Evolutionary conservation across 2,797 vertebrate species (phyloP).

Genomic region (Potorous gilbertii): DNA sequence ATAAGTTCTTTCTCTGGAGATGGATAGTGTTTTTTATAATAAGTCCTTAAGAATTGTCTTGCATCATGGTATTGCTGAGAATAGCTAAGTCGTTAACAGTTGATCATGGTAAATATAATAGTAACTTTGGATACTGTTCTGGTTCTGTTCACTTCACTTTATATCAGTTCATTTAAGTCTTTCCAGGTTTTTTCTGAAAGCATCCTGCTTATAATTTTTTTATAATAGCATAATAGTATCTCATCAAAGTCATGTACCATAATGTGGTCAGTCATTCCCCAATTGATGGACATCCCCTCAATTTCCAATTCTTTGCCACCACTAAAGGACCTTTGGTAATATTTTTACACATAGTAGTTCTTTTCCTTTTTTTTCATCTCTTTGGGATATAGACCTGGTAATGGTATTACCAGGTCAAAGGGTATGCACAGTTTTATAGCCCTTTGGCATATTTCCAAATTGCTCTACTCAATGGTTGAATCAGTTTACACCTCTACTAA

Average conservation of each 20-base stretch:
- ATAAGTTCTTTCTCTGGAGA: neutral
- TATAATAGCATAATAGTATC: neutral
- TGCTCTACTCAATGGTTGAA: neutral
- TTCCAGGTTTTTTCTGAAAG: neutral
- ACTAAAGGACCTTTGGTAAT: neutral
- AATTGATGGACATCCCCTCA: neutral
- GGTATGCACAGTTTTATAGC: neutral
- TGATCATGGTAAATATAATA: neutral
- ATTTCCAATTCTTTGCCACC: neutral
- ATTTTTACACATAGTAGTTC: neutral
- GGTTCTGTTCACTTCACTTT: neutral
- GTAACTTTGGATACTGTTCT: neutral
- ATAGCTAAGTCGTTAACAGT: neutral
- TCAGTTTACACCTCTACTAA: neutral
- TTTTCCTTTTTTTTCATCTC: neutral
- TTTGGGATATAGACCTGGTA: neutral
- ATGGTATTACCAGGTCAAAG: neutral
- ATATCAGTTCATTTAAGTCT: neutral
- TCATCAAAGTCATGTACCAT: neutral
- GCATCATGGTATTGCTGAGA: neutral
- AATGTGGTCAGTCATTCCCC: neutral
- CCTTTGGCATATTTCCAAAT: neutral
- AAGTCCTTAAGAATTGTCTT: neutral
- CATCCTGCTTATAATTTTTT: neutral
- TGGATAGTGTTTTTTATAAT: neutral